Evolutionary conservation across 2,888 invertebrate genomes (phyloP).

Genomic region (Muschampia plurimacula): DNA sequence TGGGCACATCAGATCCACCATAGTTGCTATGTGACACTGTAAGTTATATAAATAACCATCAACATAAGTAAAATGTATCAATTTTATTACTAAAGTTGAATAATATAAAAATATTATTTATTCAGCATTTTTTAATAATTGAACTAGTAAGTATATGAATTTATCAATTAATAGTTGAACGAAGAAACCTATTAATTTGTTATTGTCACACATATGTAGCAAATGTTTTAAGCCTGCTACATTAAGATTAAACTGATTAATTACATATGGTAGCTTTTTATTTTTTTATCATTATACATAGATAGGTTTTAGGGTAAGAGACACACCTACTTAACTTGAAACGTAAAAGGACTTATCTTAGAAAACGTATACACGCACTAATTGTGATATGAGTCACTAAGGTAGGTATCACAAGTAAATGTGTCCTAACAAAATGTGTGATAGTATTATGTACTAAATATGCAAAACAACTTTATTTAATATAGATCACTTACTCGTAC

Average conservation of each 20-base stretch:
- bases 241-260: no score
- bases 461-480: slow-evolving; percentile 16
- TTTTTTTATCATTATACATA: background rate
- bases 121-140: no score
- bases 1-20: slow-evolving; percentile 92
- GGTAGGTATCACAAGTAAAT: slow-evolving; percentile 26
- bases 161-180: background rate
- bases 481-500: slow-evolving; percentile 90
- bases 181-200: background rate
- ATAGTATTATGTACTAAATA: background rate
- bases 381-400: slow-evolving; percentile 62
- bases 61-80: background rate
- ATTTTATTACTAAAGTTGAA: background rate
- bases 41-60: slow-evolving; percentile 48
- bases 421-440: slow-evolving; percentile 11
- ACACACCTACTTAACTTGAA: slow-evolving; percentile 7
- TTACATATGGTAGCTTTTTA: no score
- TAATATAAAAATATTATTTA: background rate
- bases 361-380: slow-evolving; percentile 48
- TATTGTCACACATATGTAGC: background rate
- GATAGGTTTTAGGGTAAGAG: background rate
- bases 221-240: no score
- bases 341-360: slow-evolving; percentile 14
- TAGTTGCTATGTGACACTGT: slow-evolving; percentile 94
- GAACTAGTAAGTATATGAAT: background rate